Conservation (phyloP, 2,888 invertebrate species). For the Ecliptopera silaceata region DNA sequence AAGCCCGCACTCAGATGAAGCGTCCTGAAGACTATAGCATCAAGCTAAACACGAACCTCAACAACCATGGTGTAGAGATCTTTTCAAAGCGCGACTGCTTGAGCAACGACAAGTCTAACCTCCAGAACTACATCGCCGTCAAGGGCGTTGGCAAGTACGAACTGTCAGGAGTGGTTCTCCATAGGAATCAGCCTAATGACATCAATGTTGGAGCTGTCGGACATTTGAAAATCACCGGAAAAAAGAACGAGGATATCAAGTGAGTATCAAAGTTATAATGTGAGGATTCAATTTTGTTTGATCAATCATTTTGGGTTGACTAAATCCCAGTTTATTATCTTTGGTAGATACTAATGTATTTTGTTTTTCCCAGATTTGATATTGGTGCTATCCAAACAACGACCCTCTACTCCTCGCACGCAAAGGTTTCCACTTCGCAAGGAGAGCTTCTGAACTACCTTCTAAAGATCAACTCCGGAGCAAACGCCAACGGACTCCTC, state of each 20-base stretch:
- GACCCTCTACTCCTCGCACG: constrained; percentile 76
- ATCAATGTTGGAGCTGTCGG: constrained; percentile 82
- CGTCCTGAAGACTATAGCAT: constrained; percentile 69
- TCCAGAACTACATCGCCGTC: constrained; percentile 82
- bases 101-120: constrained; percentile 83
- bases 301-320: too few species aligned
- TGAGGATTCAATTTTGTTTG: neutral
- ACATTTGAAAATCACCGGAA: constrained; percentile 76
- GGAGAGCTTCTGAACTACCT: constrained; percentile 82
- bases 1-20: constrained; percentile 74
- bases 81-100: constrained; percentile 82
- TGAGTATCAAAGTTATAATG: constrained; percentile 54
- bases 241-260: constrained; percentile 82
- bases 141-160: constrained; percentile 85
- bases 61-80: constrained; percentile 69
- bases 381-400: constrained; percentile 69
- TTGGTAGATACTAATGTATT: neutral
- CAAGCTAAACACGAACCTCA: constrained; percentile 55
- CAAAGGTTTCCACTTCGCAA: constrained; percentile 68
- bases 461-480: constrained; percentile 72
- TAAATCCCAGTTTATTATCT: neutral
- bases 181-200: constrained; percentile 81
- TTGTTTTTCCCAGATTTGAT: constrained; percentile 62
- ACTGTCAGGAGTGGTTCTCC: constrained; percentile 82
- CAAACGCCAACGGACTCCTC: constrained; percentile 73